Percentiles rank a stretch among this genome's conserved stretches.
These are phyloP conservation scores for Pongo abelii DNA, from an alignment of 2,113 vertebrate genomes.

Conservation along the genomic window DNA sequence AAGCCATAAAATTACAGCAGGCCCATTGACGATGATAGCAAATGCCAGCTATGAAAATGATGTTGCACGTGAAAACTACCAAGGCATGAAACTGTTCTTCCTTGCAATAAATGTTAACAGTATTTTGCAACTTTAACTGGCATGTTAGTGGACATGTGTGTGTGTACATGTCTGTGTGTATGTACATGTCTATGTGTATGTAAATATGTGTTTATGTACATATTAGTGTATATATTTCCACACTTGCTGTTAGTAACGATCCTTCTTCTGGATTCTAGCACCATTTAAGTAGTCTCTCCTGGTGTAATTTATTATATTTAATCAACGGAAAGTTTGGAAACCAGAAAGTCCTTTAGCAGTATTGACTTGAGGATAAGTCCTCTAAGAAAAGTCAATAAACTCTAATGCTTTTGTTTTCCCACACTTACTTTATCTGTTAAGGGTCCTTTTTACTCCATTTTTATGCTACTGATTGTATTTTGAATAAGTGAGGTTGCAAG, in stretches of 20 bases:
- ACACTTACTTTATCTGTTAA: not conserved
- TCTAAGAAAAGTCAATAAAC: not conserved
- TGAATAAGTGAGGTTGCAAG: not conserved
- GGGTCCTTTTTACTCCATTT: not conserved
- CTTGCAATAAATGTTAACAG: not conserved
- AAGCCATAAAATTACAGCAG: not conserved
- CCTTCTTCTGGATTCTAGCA: not conserved
- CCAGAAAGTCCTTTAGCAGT: not conserved
- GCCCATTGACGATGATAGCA: not conserved
- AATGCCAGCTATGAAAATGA: not conserved
- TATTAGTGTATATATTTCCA: not conserved
- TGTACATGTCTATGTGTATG: not conserved
- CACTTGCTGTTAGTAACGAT: not conserved
- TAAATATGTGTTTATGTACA: not conserved
- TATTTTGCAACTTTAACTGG: not conserved
- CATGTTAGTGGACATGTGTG: accelerated
- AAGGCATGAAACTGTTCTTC: not conserved
- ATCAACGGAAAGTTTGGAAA: not conserved
- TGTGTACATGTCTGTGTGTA: not conserved
- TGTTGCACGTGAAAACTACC: not conserved
- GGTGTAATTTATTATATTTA: not conserved
- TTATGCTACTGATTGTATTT: not conserved
- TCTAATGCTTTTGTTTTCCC: not conserved
- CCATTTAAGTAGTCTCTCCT: not conserved
- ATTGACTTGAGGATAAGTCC: not conserved